Evolutionary conservation across 2,797 vertebrate species (phyloP).

Genomic region (Sebastes baramenuke): DNA sequence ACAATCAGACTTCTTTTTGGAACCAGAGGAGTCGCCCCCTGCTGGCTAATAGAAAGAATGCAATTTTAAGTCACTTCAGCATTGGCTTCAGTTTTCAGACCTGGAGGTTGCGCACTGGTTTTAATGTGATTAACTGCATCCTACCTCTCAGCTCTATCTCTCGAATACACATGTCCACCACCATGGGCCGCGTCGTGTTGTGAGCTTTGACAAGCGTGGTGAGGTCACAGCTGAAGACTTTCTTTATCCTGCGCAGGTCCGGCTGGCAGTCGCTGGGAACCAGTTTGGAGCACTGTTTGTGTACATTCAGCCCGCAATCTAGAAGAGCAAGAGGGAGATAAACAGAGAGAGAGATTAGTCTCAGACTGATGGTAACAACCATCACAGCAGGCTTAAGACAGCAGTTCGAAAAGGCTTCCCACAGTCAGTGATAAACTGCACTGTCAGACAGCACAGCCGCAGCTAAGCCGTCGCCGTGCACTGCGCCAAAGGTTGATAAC

Average conservation of each 20-base stretch:
- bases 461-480: slow-evolving; percentile 42
- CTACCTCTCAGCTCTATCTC: slow-evolving; percentile 98
- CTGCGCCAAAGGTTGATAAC: slow-evolving; percentile 52
- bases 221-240: slow-evolving; percentile 98
- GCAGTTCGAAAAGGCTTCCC: slow-evolving; percentile 54
- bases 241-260: slow-evolving; percentile 96
- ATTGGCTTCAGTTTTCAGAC: too few species aligned
- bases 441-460: slow-evolving; percentile 54
- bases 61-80: too few species aligned
- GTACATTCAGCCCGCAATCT: slow-evolving; percentile 98
- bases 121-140: slow-evolving; percentile 8
- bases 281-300: slow-evolving; percentile 98
- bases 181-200: slow-evolving; percentile 94
- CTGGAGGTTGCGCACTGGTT: not conserved
- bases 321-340: slow-evolving; percentile 26
- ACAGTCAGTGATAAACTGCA: slow-evolving; percentile 55
- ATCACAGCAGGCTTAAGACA: slow-evolving; percentile 48
- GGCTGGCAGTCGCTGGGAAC: slow-evolving; percentile 98
- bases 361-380: slow-evolving; percentile 46
- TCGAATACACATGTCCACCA: slow-evolving; percentile 96
- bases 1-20: too few species aligned
- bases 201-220: slow-evolving; percentile 98
- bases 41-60: too few species aligned
- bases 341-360: slow-evolving; percentile 45
- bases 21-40: too few species aligned